These are phyloP conservation scores for Tinea semifulvella DNA, from an alignment of 2,888 invertebrate species.

Conservation along the genomic window DNA sequence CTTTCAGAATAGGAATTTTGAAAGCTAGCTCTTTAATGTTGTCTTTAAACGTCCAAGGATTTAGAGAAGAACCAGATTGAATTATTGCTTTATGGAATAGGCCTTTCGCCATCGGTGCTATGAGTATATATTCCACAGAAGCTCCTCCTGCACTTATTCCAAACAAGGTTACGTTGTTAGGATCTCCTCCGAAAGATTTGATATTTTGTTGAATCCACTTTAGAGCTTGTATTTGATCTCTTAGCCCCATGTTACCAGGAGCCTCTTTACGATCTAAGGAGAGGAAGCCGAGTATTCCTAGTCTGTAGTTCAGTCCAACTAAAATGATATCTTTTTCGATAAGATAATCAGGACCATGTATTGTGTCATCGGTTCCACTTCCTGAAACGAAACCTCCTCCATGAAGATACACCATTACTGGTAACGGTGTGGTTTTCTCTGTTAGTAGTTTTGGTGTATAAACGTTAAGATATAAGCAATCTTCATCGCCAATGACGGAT, in stretches of 20 bases:
- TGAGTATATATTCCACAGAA: constrained; percentile 48
- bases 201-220: constrained; percentile 63
- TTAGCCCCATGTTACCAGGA: constrained; percentile 58
- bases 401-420: constrained; percentile 58
- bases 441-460: constrained; percentile 63
- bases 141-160: constrained; percentile 64
- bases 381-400: constrained; percentile 58
- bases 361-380: constrained; percentile 42
- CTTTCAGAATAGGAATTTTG: constrained; percentile 35
- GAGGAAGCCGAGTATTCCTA: constrained; percentile 54
- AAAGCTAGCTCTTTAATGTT: constrained; percentile 34
- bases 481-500: constrained; percentile 63
- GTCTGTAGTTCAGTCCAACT: constrained; percentile 51
- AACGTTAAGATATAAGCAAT: constrained; percentile 75
- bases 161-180: constrained; percentile 56
- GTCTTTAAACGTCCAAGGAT: constrained; percentile 52
- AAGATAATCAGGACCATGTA: constrained; percentile 51
- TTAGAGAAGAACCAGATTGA: constrained; percentile 60
- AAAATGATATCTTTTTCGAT: constrained; percentile 48
- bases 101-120: constrained; percentile 53
- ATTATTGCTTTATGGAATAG: constrained; percentile 63
- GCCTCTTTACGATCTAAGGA: constrained; percentile 46
- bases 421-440: constrained; percentile 22
- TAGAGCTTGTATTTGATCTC: constrained; percentile 60
- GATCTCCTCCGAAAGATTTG: constrained; percentile 51